Evolutionary conservation across 2,888 invertebrate species (phyloP), one percentile per base, ranked within the genome.

Genomic region (Lissocephala sabroskyi): DNA sequence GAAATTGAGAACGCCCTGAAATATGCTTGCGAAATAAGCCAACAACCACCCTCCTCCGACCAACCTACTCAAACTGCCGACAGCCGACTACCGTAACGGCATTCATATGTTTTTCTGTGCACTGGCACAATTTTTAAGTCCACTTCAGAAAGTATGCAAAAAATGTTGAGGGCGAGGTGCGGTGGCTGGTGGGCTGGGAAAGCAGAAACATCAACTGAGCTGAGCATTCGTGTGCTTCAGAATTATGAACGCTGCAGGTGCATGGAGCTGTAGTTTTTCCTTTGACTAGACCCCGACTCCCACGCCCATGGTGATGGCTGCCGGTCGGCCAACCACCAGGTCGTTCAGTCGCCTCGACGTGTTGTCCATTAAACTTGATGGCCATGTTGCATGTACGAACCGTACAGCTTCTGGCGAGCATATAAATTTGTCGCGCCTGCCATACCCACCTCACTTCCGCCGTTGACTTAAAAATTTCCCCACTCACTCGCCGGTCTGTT

Each of bases 321-420:
- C 45, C 19, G 41, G 49, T 47, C 45, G 45, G 54, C 30, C 40
- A 29, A 18, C 36, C 16, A n/a, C 33, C 10, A 13, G n/a, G n/a
- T n/a, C n/a, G n/a, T n/a, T 2, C 30, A 3, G 33, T 18, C n/a
- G 9, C 41, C 41, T 40, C 29, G 62, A 65, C 66, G 65, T 78
- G 76, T 62, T 59, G 65, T 33, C 74, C 70, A 75, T 78, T 73
- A 68, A 76, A 76, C 68, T 75, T 73, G 62, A 78, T 75, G 74
- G 60, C 66, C 61, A 56, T 59, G 56, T 55, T 57, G 36, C 49
- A 49, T 54, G 51, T 57, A 62, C 50, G 59, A 53, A 1, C 11
- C 3, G 14, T 13, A 33, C 50, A 50, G 52, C 62, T 62, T 59
- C 54, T 41, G 56, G 49, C 47, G 53, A 39, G 46, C 7, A 33